Evolutionary conservation across 2,113 vertebrate genomes (phyloP), one percentile per base, ranked within the genome.

Genomic region (Syngnathus floridae): DNA sequence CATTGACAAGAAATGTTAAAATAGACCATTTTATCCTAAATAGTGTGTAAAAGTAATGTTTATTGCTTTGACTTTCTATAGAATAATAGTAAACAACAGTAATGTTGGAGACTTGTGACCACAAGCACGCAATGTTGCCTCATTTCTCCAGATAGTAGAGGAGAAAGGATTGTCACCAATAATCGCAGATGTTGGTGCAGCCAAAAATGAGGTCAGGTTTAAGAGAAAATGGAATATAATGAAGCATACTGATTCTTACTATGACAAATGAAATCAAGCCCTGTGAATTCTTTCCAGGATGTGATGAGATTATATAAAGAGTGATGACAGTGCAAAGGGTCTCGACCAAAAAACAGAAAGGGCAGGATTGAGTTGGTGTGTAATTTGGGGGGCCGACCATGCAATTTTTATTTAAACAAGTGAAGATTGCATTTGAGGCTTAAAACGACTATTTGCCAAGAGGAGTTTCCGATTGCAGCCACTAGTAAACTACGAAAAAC

Each of bases 401-500:
- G 70, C 57, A 40, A 76, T 77, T 79, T 88, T 79, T 73, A 78
- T 78, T 87, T 77, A 84, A 86, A 85, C 77, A 86, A 77, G 56
- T 48, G 64, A 85, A 88, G 84, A 89, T 86, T 90, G 83, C 76
- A 84, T 88, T 85, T 83, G 71, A 87, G 76, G 83, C 80, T 87
- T 89, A 67, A 74, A 78, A 78, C 74, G 82, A 84, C 80, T 78
- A 82, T 78, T 82, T 16, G 45, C 70, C 72, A 62, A 77, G 75
- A 80, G 67, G 73, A 9, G 71, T 79, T 70, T 73, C 75, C 11
- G 48, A 71, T 72, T 66, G 75, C 71, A 71, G 52, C 86, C 84
- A 79, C 81, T 92, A 89, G 88, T 91, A 84, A 93, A 91, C 88
- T 89, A 90, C 83, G 79, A 90, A 90, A 91, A 92, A 87, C 90